phyloP scores from a whole-genome alignment of 2,797 vertebrate species.

The Chelonia mydas region DNA sequence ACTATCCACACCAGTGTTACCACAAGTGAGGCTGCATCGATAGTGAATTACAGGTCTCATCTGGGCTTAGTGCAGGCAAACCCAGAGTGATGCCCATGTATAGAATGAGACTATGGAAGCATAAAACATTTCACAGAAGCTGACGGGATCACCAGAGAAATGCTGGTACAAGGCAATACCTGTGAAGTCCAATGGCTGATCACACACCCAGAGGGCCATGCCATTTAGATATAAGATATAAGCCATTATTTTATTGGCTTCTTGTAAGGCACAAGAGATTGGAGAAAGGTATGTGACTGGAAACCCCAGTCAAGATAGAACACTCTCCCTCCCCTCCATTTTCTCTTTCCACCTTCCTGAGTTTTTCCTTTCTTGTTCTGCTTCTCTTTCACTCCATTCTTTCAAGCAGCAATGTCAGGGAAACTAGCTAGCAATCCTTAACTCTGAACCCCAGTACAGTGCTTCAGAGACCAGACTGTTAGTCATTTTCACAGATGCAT shows the following conservation, averaged over 20 bases:
- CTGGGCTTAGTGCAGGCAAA: constrained; percentile 20
- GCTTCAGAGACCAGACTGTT: not conserved
- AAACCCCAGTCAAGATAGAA: not conserved
- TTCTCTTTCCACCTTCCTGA: not conserved
- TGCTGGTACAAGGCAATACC: not conserved
- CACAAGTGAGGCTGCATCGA: constrained; percentile 31
- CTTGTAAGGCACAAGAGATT: not conserved
- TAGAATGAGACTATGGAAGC: not conserved
- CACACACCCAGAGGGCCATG: not conserved
- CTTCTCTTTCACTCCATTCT: not conserved
- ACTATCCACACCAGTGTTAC: constrained; percentile 19
- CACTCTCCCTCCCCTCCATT: not conserved
- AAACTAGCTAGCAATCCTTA: not conserved
- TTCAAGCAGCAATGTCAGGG: not conserved
- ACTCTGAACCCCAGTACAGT: rapidly evolving
- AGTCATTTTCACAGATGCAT: not conserved
- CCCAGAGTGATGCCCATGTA: not conserved
- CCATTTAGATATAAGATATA: not conserved
- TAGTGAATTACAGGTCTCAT: constrained; percentile 50
- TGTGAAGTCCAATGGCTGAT: not conserved
- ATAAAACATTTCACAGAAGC: not conserved
- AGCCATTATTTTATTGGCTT: rapidly evolving
- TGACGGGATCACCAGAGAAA: not conserved
- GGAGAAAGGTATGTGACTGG: not conserved
- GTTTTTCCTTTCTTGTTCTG: not conserved